Base-by-base conservation (phyloP, 2,113 vertebrate genomes). In the Lasiurus cinereus region DNA sequence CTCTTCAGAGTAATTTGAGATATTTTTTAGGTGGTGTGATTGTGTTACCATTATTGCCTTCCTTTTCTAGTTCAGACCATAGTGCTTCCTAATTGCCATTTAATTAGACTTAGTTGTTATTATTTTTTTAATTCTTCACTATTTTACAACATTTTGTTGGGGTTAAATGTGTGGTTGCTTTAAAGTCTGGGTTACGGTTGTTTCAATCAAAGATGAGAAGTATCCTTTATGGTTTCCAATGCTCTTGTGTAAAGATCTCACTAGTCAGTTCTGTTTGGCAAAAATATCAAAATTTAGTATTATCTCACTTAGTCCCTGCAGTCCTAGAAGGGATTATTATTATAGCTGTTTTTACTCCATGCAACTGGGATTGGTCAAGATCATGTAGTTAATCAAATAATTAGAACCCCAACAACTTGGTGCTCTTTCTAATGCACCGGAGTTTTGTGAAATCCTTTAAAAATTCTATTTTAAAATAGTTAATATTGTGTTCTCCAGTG, bases 351-450 rank as follows among this genome's bases (percentile, higher is more conserved):
- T 95, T 88, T 33, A 82, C 31, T 91, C 48, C n/a, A 88, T 24
- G 39, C 10, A 83, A 43, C 69, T 54, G 36, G 31, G 16, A 43
- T 92, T 93, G 78, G 14, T 46, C n/a, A 67, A 31, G 52, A 59
- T 82, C 19, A 8, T 82, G 18, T 66, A 72, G 46, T 96, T 88
- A 83, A 87, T 87, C 31, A 86, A 59, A 43, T 91, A 91, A 43
- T 69, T 91, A 83, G 73, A 89, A 85, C 24, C 24, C 33, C 19
- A 73, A 77, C 8, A 59, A 59, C 62, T 24, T 67, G 62, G 86
- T 67, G 50, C 10, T 92, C 21, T 86, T 88, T 66, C 19, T 86
- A 83, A 52, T 29, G 43, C 18, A 73, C 15, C 18, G 83, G 93
- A 67, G 62, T 93, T 95, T 43, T 83, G 73, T 74, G 66, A 62